These are phyloP conservation scores for Oreochromis mossambicus DNA, from an alignment of 2,797 vertebrate species.

Conservation along the genomic window DNA sequence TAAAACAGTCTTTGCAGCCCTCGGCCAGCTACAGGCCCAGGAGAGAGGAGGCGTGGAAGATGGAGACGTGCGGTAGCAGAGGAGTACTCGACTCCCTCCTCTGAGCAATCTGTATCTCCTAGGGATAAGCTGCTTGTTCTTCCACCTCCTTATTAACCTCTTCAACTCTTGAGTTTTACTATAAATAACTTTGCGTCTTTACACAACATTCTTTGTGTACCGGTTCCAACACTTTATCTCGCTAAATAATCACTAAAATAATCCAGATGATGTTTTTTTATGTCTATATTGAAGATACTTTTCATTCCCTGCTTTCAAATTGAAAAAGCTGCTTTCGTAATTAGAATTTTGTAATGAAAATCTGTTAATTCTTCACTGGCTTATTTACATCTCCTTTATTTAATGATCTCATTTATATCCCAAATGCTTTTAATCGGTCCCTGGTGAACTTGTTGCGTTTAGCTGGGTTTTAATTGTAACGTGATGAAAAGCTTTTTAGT, in stretches of 20 bases:
- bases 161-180: constrained; percentile 6
- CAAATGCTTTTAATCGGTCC: constrained; percentile 28
- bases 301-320: background rate
- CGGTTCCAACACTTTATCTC: background rate
- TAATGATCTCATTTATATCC: constrained; percentile 6
- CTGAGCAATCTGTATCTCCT: background rate
- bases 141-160: constrained; percentile 31
- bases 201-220: background rate
- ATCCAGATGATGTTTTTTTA: background rate
- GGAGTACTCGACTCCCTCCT: constrained; percentile 1
- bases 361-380: background rate
- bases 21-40: constrained; percentile 6
- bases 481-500: constrained; percentile 35
- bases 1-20: constrained; percentile 24
- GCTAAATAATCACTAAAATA: background rate
- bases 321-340: background rate
- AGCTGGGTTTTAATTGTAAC: constrained; percentile 25
- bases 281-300: background rate
- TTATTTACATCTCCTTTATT: background rate
- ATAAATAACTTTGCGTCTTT: background rate
- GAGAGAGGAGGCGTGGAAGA: constrained; percentile 13
- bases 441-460: constrained; percentile 23
- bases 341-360: background rate
- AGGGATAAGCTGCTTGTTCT: background rate
- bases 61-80: constrained; percentile 9